Evolutionary conservation across 2,888 invertebrate species (phyloP).

Genomic region (Stegophylla sp.): DNA sequence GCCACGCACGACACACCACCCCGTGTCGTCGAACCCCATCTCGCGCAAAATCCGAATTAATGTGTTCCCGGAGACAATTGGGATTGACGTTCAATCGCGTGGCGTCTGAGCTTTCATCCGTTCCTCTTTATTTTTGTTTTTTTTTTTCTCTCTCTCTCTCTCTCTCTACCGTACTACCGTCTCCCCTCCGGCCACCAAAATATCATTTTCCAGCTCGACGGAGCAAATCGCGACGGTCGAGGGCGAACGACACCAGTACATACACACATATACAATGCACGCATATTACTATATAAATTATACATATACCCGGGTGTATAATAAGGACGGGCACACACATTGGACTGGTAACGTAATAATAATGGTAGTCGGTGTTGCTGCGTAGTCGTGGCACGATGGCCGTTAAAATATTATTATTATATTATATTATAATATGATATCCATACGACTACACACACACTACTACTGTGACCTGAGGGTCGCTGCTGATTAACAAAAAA

Average conservation of each 20-base stretch:
- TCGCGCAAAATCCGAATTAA: constrained; percentile 45
- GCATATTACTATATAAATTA: no score
- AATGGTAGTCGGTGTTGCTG: no score
- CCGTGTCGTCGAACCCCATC: neutral
- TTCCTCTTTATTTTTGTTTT: constrained; percentile 29
- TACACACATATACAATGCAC: neutral
- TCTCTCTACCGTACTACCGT: neutral
- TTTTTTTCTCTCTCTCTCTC: neutral
- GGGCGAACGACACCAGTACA: neutral
- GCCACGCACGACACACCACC: neutral
- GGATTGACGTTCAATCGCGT: constrained; percentile 39
- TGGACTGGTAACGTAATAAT: no score
- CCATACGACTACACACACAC: no score
- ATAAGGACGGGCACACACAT: no score
- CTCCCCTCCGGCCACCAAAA: constrained; percentile 21
- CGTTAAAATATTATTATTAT: no score
- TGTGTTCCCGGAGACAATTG: constrained; percentile 47
- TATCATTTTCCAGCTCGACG: constrained; percentile 59
- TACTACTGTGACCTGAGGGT: no score
- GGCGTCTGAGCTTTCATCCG: constrained; percentile 19
- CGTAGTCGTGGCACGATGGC: no score
- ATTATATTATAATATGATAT: no score
- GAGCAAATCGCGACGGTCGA: constrained; percentile 49
- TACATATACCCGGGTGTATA: no score
- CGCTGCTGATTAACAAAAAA: no score